phyloP scores from a whole-genome alignment of 2,888 invertebrate genomes.

The Leptinotarsa peninsularis region DNA sequence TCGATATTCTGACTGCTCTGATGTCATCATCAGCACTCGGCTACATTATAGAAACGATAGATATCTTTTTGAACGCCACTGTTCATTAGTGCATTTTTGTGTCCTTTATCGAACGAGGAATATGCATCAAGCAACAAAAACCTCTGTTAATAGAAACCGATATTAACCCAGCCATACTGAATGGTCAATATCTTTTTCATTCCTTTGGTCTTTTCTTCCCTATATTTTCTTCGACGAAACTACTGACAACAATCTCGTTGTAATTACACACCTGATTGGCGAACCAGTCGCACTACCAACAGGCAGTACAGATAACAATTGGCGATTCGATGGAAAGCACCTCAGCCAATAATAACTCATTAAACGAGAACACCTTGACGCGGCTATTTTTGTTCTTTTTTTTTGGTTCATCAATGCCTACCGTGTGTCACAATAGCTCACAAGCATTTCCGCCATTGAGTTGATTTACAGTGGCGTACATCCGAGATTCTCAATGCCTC shows the following conservation, averaged over 20 bases:
- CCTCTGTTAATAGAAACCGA: not conserved
- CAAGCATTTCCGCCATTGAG: not conserved
- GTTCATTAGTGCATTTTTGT: not conserved
- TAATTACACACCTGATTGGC: conserved; percentile 25
- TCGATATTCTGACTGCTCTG: no score
- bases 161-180: not conserved
- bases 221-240: conserved; percentile 20
- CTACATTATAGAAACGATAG: no score
- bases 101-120: not conserved
- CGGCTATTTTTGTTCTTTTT: not conserved
- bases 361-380: conserved; percentile 4
- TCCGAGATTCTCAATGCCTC: not conserved
- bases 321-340: conserved; percentile 1
- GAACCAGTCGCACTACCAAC: conserved; percentile 10
- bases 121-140: not conserved
- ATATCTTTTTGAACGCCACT: not conserved
- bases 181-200: conserved; percentile 27
- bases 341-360: conserved; percentile 24
- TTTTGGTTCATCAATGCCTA: not conserved
- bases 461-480: not conserved
- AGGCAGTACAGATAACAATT: conserved; percentile 20
- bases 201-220: conserved; percentile 22
- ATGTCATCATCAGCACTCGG: no score
- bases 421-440: not conserved
- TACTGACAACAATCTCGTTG: conserved; percentile 19